Conservation (phyloP, 2,113 vertebrate genomes). For the Quiscalus mexicanus region DNA sequence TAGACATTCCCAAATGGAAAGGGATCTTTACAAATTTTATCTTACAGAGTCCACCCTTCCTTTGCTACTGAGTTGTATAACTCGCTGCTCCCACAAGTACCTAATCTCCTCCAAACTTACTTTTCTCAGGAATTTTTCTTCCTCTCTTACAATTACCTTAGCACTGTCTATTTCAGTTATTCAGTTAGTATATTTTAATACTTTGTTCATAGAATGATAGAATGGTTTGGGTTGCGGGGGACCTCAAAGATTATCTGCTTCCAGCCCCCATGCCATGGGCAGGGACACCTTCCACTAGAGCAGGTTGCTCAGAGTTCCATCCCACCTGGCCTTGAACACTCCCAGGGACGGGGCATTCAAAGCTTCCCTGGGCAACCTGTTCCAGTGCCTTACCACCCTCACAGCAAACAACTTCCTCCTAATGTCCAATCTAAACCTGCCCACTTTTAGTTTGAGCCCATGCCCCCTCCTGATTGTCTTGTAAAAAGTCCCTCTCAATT, state of each 20-base stretch:
- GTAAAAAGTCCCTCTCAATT: not conserved
- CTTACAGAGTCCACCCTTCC: not conserved
- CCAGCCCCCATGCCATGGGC: too few species aligned
- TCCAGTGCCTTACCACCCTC: not conserved
- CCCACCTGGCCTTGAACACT: not conserved
- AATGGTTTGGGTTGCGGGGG: fast-evolving
- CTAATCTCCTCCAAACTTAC: not conserved
- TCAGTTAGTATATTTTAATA: not conserved
- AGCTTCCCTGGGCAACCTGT: not conserved
- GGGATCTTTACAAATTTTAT: not conserved
- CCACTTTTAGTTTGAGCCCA: not conserved
- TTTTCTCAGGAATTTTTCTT: not conserved
- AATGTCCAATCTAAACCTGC: not conserved
- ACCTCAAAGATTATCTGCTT: not conserved
- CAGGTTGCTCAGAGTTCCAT: not conserved
- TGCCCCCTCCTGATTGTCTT: not conserved
- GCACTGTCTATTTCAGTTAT: not conserved
- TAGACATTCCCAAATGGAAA: not conserved
- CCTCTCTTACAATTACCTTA: not conserved
- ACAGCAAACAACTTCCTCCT: not conserved
- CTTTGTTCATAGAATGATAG: not conserved
- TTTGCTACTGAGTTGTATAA: fast-evolving
- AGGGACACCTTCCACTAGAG: not conserved
- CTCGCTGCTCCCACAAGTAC: fast-evolving
- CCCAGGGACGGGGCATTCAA: too few species aligned